Base-by-base conservation (phyloP, 2,888 invertebrate genomes). In the Pyrochroa serraticornis region DNA sequence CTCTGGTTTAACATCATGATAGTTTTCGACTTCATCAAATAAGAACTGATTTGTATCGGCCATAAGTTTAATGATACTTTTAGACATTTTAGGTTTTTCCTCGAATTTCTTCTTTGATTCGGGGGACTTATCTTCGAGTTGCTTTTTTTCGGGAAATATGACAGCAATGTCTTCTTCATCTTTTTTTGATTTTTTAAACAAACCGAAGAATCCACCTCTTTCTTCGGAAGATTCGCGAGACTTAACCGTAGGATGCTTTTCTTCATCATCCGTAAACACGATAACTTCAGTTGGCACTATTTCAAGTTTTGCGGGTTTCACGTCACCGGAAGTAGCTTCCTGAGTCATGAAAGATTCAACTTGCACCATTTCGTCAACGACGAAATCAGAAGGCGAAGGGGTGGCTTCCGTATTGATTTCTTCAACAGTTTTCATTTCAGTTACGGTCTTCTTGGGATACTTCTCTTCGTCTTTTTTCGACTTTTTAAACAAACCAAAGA, bases 401-500 rank as follows among this genome's bases (percentile, higher is more conserved):
- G 2, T 22, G 2, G 2, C 51, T n/a, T 43, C 35, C 30, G 41
- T 46, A 32, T 57, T 39, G 6, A 39, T 9, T 13, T 51, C 46
- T 33, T 39, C 53, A 14, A 53, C 60, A 7, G 43, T 36, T 36
- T 62, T 49, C 12, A 65, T 22, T 58, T 65, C 68, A 34, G 43
- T 57, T 10, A 42, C 58, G 30, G 63, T 14, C n/a, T 42, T 32
- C 1, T 32, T 33, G 3, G 39, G 31, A 34, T 10, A 34, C 30
- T 8, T 7, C 47, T 63, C 58, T 60, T 67, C 64, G 12, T 66
- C 60, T 36, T 68, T 64, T 47, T 67, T 65, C 1, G 63, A 33
- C 53, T 74, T 73, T 52, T 72, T 74, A 42, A 74, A 73, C 8
- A 47, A 33, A 41, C 49, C 41, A 35, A 65, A 59, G 10, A 65